Conservation (phyloP, 2,797 vertebrate species). For the Oophaga sylvatica region DNA sequence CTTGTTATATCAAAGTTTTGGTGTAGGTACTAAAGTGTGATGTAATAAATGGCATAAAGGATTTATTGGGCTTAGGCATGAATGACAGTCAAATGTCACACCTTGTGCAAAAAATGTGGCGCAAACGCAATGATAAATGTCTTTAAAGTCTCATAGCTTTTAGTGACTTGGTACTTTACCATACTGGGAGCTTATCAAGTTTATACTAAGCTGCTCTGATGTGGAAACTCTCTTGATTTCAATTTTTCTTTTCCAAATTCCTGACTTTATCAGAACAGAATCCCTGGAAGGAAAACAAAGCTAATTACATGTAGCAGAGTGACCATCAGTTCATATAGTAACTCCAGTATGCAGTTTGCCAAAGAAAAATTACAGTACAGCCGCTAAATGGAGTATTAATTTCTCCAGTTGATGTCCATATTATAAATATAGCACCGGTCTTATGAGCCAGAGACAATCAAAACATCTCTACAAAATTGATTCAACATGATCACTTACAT, state of each 20-base stretch:
- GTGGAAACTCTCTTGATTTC: slow-evolving; percentile 81
- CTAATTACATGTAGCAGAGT: neutral
- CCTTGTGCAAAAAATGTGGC: too few species aligned
- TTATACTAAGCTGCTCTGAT: slow-evolving; percentile 86
- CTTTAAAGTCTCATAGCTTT: neutral
- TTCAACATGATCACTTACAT: slow-evolving; percentile 75
- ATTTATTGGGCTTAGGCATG: too few species aligned
- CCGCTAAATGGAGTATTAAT: neutral
- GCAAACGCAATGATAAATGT: too few species aligned
- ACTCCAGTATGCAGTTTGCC: neutral
- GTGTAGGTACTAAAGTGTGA: too few species aligned
- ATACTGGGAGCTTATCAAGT: slow-evolving; percentile 95
- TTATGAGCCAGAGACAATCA: neutral
- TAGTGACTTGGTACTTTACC: slow-evolving; percentile 73
- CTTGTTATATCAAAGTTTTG: too few species aligned
- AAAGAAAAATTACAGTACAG: neutral
- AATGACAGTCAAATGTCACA: too few species aligned
- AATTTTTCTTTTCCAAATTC: slow-evolving; percentile 89
- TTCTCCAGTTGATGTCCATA: neutral
- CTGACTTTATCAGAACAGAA: slow-evolving; percentile 81
- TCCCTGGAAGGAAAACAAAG: slow-evolving; percentile 76
- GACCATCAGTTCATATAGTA: neutral
- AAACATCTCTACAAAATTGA: neutral
- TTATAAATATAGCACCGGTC: neutral
- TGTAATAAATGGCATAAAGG: too few species aligned